Conservation (phyloP, 2,113 vertebrate species). For the Marmota monax region DNA sequence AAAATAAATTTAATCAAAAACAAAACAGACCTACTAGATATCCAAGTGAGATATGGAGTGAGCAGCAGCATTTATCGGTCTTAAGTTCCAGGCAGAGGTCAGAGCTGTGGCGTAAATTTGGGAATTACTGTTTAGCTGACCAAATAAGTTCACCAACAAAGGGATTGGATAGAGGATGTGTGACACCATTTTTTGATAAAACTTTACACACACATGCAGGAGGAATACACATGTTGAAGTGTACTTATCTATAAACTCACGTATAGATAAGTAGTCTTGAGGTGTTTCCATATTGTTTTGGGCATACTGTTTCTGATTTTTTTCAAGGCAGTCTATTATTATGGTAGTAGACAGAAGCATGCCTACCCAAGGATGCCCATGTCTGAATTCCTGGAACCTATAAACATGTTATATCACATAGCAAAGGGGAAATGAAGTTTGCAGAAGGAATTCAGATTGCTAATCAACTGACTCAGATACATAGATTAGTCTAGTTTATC, state of each 20-base stretch:
- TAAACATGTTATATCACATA: not conserved
- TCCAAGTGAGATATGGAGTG: not conserved
- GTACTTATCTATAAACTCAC: not conserved
- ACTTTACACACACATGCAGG: not conserved
- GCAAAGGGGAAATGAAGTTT: not conserved
- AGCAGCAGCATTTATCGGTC: not conserved
- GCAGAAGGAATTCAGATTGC: not conserved
- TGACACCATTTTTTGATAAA: not conserved
- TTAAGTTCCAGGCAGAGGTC: not conserved
- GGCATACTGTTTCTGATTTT: not conserved
- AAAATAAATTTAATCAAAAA: not conserved
- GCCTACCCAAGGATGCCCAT: not conserved
- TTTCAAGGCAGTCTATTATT: not conserved
- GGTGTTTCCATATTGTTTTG: not conserved
- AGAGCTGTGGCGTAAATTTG: not conserved
- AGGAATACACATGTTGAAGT: not conserved
- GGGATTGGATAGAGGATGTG: not conserved
- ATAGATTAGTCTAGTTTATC: not conserved
- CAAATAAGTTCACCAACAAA: not conserved
- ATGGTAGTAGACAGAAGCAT: not conserved
- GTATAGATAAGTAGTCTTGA: not conserved
- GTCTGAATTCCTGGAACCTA: not conserved
- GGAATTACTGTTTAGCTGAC: not conserved
- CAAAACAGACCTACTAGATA: not conserved
- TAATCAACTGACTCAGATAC: not conserved